These are phyloP conservation scores for Cepphus grylle DNA, from an alignment of 2,113 vertebrate genomes.

Conservation along the genomic window DNA sequence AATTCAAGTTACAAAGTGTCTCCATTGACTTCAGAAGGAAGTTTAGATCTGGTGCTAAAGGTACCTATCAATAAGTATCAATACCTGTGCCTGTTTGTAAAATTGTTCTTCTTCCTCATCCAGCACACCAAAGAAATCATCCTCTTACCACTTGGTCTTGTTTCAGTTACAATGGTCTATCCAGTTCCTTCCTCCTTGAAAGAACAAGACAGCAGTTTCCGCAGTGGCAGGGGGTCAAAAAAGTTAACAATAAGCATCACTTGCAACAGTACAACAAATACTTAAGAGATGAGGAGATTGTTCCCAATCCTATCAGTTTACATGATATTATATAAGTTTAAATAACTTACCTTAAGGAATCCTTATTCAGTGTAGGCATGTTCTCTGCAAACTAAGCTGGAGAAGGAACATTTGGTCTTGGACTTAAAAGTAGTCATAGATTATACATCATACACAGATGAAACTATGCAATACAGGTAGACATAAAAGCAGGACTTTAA, in stretches of 20 bases:
- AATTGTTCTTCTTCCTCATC: background rate
- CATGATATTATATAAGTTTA: background rate
- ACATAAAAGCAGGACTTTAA: background rate
- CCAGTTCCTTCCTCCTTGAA: background rate
- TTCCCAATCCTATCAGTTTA: background rate
- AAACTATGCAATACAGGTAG: background rate
- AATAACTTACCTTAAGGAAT: background rate
- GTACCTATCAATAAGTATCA: background rate
- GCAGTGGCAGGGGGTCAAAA: background rate
- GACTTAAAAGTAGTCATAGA: background rate
- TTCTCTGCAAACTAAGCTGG: background rate
- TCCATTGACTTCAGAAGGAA: background rate
- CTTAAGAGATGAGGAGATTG: background rate
- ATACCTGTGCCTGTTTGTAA: background rate
- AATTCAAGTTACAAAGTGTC: background rate
- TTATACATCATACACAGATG: background rate
- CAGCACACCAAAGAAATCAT: background rate
- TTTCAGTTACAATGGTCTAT: background rate
- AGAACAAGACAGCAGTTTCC: background rate
- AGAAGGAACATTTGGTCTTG: background rate
- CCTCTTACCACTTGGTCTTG: background rate
- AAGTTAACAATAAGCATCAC: background rate
- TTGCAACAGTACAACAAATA: background rate
- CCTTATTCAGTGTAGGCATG: background rate
- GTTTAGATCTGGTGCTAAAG: background rate